These are phyloP conservation scores for Aethes cnicana DNA, from an alignment of 2,888 invertebrate genomes.

Conservation along the genomic window DNA sequence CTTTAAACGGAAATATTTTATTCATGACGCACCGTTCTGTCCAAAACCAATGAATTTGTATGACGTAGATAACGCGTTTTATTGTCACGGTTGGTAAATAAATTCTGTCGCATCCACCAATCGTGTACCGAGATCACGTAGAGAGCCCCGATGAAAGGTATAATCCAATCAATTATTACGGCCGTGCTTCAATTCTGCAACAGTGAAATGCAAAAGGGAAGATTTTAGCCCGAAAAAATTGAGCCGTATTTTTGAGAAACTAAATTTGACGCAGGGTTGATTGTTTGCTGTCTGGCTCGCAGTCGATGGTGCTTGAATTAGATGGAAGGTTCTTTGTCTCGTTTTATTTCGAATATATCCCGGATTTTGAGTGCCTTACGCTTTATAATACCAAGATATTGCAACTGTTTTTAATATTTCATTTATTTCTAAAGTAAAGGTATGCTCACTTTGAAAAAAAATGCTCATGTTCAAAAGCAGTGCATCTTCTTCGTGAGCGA, in stretches of 20 bases:
- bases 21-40: slow-evolving; percentile 51
- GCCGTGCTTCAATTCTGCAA: slow-evolving; percentile 61
- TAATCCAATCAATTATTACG: slow-evolving; percentile 78
- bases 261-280: background rate
- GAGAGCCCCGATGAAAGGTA: slow-evolving; percentile 60
- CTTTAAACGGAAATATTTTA: slow-evolving; percentile 53
- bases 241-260: background rate
- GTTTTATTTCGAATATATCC: background rate
- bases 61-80: slow-evolving; percentile 63
- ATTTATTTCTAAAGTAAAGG: no score
- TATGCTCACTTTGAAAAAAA: no score
- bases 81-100: slow-evolving; percentile 71
- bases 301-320: background rate
- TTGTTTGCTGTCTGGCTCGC: slow-evolving; percentile 1
- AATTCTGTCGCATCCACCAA: slow-evolving; percentile 61
- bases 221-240: slow-evolving; percentile 50
- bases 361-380: no score
- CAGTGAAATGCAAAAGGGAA: slow-evolving; percentile 56
- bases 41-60: slow-evolving; percentile 61
- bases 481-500: no score
- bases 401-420: no score
- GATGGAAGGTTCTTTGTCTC: background rate
- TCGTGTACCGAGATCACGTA: slow-evolving; percentile 74
- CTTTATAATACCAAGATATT: background rate
- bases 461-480: no score